Conservation (phyloP, 2,888 invertebrate genomes). For the Perizoma flavofasciatum region DNA sequence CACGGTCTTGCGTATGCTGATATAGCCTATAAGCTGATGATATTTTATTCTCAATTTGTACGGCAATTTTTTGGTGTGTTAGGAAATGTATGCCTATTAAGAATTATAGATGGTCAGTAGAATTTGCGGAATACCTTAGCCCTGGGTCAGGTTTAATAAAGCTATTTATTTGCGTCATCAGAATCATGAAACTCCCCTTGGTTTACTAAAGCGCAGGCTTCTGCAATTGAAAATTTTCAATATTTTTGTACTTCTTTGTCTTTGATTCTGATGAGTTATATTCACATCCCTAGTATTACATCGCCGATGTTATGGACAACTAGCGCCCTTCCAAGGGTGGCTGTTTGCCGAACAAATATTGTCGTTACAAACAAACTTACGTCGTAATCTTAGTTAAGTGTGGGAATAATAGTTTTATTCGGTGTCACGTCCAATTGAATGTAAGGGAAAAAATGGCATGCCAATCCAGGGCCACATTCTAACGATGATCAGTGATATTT, state of each 20-base stretch:
- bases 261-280: constrained; percentile 19
- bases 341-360: constrained; percentile 74
- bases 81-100: too few species aligned
- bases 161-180: too few species aligned
- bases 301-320: constrained; percentile 68
- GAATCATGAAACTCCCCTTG: too few species aligned
- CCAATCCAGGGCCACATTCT: background rate
- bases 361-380: constrained; percentile 70
- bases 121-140: too few species aligned
- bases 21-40: too few species aligned
- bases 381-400: constrained; percentile 67
- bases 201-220: too few species aligned
- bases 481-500: background rate
- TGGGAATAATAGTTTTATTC: constrained; percentile 54
- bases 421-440: constrained; percentile 33
- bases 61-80: too few species aligned
- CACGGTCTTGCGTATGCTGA: too few species aligned
- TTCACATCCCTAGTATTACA: constrained; percentile 39
- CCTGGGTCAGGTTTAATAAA: too few species aligned
- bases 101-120: too few species aligned
- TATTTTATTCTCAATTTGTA: too few species aligned
- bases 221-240: too few species aligned
- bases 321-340: constrained; percentile 50
- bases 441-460: constrained; percentile 2
- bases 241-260: background rate